Conservation (phyloP, 2,888 invertebrate genomes). For the Nezara viridula region DNA sequence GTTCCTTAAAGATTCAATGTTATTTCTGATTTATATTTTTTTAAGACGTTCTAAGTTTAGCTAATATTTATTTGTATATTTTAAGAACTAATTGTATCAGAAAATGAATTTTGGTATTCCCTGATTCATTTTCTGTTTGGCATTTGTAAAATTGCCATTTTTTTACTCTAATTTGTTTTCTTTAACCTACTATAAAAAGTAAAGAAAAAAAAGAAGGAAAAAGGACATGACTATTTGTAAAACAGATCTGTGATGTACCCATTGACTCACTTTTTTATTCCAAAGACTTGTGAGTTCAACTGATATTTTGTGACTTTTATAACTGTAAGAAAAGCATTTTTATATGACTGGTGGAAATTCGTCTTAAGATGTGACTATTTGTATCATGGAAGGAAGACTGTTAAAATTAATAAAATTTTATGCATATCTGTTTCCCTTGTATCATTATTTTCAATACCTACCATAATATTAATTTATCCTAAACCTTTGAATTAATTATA, state of each 20-base stretch:
- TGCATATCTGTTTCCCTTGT: constrained; percentile 15
- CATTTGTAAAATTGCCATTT: background rate
- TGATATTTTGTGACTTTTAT: constrained; percentile 21
- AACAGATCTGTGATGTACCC: constrained; percentile 18
- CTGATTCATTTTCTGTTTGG: background rate
- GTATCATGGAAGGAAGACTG: constrained; percentile 39
- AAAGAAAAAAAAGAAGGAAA: background rate
- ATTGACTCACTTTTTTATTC: background rate
- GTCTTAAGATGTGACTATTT: background rate
- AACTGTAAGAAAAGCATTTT: constrained; percentile 20
- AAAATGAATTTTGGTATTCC: background rate
- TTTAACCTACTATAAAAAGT: background rate
- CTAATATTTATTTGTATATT: background rate
- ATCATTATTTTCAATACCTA: background rate
- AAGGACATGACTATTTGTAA: background rate
- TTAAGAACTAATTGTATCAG: too few relatives aligned
- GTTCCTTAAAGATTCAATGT: background rate
- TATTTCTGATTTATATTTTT: constrained; percentile 6
- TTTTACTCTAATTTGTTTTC: constrained; percentile 8
- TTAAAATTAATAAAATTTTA: constrained; percentile 50
- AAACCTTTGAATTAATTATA: background rate
- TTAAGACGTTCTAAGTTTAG: background rate
- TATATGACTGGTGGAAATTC: background rate
- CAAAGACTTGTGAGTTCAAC: background rate
- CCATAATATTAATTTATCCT: background rate